phyloP scores from a whole-genome alignment of 2,797 vertebrate species.

The Chromis chromis region DNA sequence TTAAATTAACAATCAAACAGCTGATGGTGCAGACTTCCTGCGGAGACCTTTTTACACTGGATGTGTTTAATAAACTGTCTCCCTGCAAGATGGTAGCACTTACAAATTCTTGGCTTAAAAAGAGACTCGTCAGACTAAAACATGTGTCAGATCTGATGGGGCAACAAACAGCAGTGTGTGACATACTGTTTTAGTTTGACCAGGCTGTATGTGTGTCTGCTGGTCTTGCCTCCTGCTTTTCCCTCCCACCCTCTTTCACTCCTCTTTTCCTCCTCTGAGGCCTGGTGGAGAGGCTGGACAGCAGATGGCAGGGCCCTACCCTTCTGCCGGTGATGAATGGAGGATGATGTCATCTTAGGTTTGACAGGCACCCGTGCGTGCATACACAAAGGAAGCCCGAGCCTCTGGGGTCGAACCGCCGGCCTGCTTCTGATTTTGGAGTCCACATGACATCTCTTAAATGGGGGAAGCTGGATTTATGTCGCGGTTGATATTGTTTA shows the following conservation, averaged over 20 bases:
- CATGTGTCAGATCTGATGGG: conserved; percentile 74
- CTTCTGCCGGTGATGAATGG: conserved; percentile 93
- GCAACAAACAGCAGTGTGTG: conserved; percentile 71
- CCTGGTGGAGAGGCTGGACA: conserved; percentile 82
- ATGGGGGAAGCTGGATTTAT: conserved; percentile 93
- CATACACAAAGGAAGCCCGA: conserved; percentile 89
- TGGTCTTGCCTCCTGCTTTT: conserved; percentile 45
- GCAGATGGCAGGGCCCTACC: conserved; percentile 93
- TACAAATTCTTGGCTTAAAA: conserved; percentile 60
- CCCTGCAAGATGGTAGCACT: conserved; percentile 55
- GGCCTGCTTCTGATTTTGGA: conserved; percentile 93
- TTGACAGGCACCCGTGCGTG: conserved; percentile 88
- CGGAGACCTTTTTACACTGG: conserved; percentile 39
- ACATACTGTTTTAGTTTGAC: conserved; percentile 88
- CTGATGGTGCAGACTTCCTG: conserved; percentile 56
- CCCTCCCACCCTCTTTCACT: conserved; percentile 55
- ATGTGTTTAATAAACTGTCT: conserved; percentile 56
- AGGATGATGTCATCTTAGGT: conserved; percentile 97
- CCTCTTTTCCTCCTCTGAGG: conserved; percentile 75
- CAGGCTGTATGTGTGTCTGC: conserved; percentile 83
- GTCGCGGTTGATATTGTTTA: conserved; percentile 91
- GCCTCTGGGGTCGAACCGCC: conserved; percentile 87
- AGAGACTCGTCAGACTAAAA: conserved; percentile 65
- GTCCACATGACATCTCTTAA: conserved; percentile 92
- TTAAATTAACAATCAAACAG: conserved; percentile 70